These are phyloP conservation scores for Conops quadrifasciatus DNA, from an alignment of 2,888 invertebrate species.

Conservation along the genomic window DNA sequence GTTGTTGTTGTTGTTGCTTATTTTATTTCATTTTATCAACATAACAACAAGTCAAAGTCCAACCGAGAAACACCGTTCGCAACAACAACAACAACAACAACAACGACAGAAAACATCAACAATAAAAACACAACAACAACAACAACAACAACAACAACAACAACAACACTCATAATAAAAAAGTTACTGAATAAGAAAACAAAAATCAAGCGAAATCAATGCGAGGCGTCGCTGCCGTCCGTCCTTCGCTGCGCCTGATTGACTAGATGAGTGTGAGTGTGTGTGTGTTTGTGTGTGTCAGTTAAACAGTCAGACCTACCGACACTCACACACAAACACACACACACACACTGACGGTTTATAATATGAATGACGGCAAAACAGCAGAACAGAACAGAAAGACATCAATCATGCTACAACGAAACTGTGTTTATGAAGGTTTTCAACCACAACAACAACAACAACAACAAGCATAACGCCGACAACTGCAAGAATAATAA, in stretches of 20 bases:
- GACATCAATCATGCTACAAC: not conserved
- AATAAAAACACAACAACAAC: not conserved
- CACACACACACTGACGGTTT: too few species aligned
- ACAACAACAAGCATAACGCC: not conserved
- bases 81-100: not conserved
- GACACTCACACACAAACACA: too few species aligned
- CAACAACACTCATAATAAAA: too few species aligned
- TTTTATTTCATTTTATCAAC: not conserved
- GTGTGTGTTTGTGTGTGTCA: too few species aligned
- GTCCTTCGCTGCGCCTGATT: too few species aligned
- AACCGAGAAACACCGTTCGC: not conserved
- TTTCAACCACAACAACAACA: not conserved
- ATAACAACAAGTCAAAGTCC: too few species aligned
- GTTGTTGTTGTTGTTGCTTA: not conserved
- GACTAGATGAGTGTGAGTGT: too few species aligned
- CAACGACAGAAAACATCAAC: not conserved
- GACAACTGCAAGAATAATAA: conserved; percentile 1
- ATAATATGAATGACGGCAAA: too few species aligned
- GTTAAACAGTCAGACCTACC: too few species aligned
- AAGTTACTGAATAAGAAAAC: too few species aligned
- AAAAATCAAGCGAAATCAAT: not conserved
- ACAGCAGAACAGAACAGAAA: not conserved
- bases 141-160: not conserved
- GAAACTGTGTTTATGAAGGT: too few species aligned
- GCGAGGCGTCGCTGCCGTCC: too few species aligned